phyloP scores from a whole-genome alignment of 2,797 vertebrate species.

The Corythornis leucogaster region DNA sequence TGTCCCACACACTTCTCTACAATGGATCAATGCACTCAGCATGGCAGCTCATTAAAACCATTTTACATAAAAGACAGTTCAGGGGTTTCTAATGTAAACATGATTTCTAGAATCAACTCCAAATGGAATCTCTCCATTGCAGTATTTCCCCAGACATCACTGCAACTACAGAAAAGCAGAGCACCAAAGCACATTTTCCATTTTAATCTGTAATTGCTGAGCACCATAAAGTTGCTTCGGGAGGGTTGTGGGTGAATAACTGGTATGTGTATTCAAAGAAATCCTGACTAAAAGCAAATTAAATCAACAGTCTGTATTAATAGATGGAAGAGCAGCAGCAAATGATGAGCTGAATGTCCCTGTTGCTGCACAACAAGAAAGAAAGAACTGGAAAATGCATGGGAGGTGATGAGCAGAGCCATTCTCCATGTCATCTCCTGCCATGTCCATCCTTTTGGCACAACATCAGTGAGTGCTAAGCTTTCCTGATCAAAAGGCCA shows the following conservation, averaged over 20 bases:
- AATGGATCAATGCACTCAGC: conserved; percentile 47
- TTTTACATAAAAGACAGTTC: conserved; percentile 59
- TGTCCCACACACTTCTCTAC: conserved; percentile 36
- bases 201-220: conserved; percentile 68
- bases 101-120: conserved; percentile 65
- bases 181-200: conserved; percentile 36
- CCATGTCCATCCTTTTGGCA: background rate
- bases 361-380: background rate
- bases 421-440: background rate
- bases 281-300: conserved; percentile 49
- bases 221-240: conserved; percentile 31
- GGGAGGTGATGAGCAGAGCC: background rate
- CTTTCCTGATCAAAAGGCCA: background rate
- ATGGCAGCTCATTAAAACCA: conserved; percentile 53
- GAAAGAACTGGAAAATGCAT: background rate
- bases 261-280: conserved; percentile 43
- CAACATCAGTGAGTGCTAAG: background rate
- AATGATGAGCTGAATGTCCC: background rate
- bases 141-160: conserved; percentile 40
- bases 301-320: conserved; percentile 36
- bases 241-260: conserved; percentile 30
- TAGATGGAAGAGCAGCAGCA: conserved; percentile 19
- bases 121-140: conserved; percentile 16
- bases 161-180: conserved; percentile 46
- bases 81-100: conserved; percentile 52